Conservation (phyloP, 2,797 vertebrate genomes). For the Phataginus tricuspis region DNA sequence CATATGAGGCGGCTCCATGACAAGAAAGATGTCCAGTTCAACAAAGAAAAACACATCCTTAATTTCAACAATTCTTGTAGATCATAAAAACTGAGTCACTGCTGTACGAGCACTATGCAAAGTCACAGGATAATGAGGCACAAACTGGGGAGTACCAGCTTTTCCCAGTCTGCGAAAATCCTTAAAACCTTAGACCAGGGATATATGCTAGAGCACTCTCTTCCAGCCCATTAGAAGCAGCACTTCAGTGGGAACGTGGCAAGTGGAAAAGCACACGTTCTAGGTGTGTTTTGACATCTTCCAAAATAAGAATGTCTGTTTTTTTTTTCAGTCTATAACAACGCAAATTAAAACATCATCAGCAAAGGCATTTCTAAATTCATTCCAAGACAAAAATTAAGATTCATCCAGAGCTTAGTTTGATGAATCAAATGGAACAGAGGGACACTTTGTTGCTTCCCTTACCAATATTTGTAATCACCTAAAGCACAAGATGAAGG, state of each 20-base stretch:
- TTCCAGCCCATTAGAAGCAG: not conserved
- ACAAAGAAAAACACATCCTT: not conserved
- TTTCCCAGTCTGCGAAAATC: conserved; percentile 4
- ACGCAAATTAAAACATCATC: not conserved
- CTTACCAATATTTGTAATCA: not conserved
- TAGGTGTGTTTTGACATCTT: not conserved
- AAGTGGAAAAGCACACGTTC: not conserved
- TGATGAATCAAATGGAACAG: not conserved
- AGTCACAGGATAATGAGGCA: not conserved
- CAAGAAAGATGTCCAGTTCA: not conserved
- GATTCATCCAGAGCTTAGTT: not conserved
- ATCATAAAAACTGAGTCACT: not conserved
- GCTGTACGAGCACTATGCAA: not conserved
- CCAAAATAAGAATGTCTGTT: not conserved
- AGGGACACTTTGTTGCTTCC: not conserved
- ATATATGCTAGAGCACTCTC: not conserved
- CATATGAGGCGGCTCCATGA: not conserved
- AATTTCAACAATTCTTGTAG: not conserved
- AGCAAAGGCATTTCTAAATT: conserved; percentile 10
- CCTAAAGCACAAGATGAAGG: not conserved
- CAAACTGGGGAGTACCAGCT: not conserved
- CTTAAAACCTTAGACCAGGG: conserved; percentile 22
- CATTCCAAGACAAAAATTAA: conserved; percentile 53
- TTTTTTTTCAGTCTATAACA: not conserved
- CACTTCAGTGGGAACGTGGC: not conserved